Conservation (phyloP, 2,797 vertebrate genomes). For the Buphagus erythrorhynchus region DNA sequence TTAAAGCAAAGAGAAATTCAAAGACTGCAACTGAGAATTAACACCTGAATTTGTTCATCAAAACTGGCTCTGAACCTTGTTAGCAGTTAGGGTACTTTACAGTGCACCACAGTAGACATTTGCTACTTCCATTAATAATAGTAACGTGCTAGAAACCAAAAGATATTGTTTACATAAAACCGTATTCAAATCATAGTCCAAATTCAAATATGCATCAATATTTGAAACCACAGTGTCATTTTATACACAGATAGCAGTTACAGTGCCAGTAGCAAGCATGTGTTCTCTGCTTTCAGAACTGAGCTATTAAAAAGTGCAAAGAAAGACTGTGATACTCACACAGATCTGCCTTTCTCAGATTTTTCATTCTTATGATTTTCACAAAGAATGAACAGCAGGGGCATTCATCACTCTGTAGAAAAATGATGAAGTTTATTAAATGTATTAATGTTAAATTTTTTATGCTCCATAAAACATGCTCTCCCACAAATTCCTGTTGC, state of each 20-base stretch:
- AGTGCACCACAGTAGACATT: background rate
- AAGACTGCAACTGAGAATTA: background rate
- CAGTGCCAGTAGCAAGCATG: background rate
- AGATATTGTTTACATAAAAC: background rate
- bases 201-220: background rate
- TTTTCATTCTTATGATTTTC: conserved; percentile 66
- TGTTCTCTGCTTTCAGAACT: background rate
- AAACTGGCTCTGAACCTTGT: background rate
- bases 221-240: background rate
- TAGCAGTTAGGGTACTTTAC: background rate
- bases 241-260: background rate
- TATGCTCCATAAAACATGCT: background rate
- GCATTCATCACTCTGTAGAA: conserved; percentile 50
- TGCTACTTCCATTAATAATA: background rate
- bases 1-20: background rate
- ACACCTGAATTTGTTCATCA: background rate
- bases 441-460: background rate
- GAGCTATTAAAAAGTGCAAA: background rate
- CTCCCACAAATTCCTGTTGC: fast-evolving
- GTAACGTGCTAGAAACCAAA: background rate
- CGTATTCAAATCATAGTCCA: background rate
- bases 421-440: background rate
- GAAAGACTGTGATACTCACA: conserved; percentile 36
- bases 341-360: conserved; percentile 50
- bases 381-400: conserved; percentile 43